Conservation (phyloP, 2,797 vertebrate species). For the Danio kyathit region DNA sequence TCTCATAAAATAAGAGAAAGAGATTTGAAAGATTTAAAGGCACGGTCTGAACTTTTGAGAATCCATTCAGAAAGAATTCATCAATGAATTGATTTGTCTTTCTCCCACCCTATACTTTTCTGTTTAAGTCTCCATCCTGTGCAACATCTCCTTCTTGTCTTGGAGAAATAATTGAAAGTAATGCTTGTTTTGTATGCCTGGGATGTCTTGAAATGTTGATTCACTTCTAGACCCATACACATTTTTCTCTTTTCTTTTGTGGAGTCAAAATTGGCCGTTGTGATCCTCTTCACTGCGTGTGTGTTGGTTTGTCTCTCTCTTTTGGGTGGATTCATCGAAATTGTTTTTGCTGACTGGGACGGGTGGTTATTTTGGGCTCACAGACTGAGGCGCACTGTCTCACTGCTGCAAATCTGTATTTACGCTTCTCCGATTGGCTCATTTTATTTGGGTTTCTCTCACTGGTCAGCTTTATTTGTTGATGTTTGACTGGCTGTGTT, state of each 20-base stretch:
- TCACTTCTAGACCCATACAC: neutral
- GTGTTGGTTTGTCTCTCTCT: conserved; percentile 17
- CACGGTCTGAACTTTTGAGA: too few relatives aligned
- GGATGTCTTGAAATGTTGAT: neutral
- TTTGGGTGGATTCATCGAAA: conserved; percentile 39
- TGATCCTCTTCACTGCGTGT: neutral
- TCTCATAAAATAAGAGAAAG: too few relatives aligned
- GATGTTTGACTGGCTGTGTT: conserved; percentile 28
- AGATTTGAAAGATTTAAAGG: too few relatives aligned
- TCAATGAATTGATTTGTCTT: too few relatives aligned
- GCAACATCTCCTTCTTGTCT: neutral
- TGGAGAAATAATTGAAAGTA: neutral
- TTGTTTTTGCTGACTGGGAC: conserved; percentile 12
- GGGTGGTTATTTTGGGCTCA: conserved; percentile 47
- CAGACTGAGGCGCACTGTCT: conserved; percentile 49
- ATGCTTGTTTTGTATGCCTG: neutral
- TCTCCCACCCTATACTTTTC: too few relatives aligned
- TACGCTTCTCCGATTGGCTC: conserved; percentile 34
- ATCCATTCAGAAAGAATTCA: too few relatives aligned
- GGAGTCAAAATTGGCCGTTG: neutral
- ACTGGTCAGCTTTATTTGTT: conserved; percentile 42
- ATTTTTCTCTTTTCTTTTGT: neutral
- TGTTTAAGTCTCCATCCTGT: neutral
- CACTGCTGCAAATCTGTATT: conserved; percentile 44
- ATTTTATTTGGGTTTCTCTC: conserved; percentile 29